Evolutionary conservation across 92 coral and sea anemone species (phyloP), one percentile per base, ranked within the genome.

Genomic region (Paragorgia papillata): DNA sequence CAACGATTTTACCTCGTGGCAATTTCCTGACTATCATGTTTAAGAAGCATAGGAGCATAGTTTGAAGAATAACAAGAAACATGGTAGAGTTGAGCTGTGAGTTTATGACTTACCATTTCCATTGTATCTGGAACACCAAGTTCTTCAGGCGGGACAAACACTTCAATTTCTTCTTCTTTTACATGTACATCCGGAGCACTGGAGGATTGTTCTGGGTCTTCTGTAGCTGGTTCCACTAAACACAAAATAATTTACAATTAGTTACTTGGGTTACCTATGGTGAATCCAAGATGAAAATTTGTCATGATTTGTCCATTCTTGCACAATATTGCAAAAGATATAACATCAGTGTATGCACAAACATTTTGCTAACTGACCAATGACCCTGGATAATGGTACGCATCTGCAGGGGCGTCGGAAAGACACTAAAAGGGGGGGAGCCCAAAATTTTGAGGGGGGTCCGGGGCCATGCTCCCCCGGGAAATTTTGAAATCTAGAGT

Each of bases 141-240:
- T 34, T 89, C 98, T 17, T 88, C 87, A 19, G 98, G 92, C 8
- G 97, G 96, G 28, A 89, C 91, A 94, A 94, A 94, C 64, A 74
- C 79, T 68, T 89, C 94, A 15, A 48, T 13, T 37, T 75, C 82
- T 22, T 43, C 57, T 37, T 75, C 82, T 22, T 43, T 44, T 51
- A 69, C 57, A 3, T 50, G 53, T 19, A 35, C 34, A 29, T 8
- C 0, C 35, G 28, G 41, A 27, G 44, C 8, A 56, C 10, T 41
- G 7, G 83, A 26, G 2, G 26, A 34, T 7, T 43, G 17, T 10
- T 35, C 49, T 25, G 34, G 30, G 24, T 33, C 37, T 18, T 30
- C 51, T 9, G 55, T 26, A n/a, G 15, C 77, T 27, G 69, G 8
- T 13, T 56, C 30, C 14, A 14, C 62, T 56, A 17, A 22, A 56